phyloP scores from a whole-genome alignment of 2,797 vertebrate genomes.

The Loris lydekkerianus region DNA sequence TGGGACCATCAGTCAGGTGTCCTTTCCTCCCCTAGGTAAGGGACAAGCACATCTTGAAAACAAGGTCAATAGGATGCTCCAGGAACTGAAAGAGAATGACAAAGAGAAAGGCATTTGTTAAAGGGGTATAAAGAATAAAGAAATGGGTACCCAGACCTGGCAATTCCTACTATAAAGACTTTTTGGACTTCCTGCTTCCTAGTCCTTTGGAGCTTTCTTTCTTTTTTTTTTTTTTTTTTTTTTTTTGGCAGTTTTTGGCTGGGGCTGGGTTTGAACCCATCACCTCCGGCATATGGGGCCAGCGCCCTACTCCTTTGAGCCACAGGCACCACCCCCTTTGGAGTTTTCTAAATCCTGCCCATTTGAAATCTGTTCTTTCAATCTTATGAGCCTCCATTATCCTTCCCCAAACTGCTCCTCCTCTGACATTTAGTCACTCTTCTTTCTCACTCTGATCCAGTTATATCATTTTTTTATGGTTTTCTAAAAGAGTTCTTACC shows the following conservation, averaged over 20 bases:
- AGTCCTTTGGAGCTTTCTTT: background rate
- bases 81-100: background rate
- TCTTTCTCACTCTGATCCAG: background rate
- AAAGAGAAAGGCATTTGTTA: background rate
- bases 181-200: background rate
- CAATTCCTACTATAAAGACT: background rate
- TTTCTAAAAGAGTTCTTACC: background rate
- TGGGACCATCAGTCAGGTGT: background rate
- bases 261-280: too few species aligned
- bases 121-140: too few species aligned
- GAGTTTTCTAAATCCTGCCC: background rate
- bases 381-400: background rate
- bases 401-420: background rate
- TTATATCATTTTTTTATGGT: background rate
- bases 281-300: too few species aligned
- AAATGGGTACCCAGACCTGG: background rate
- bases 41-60: background rate
- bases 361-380: background rate
- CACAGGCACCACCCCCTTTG: background rate
- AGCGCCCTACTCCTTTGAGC: too few species aligned
- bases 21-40: background rate
- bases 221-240: too few species aligned
- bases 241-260: too few species aligned
- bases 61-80: background rate
- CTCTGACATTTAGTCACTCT: background rate